A percentile compares a stretch with the other conserved stretches of the same genome.
These are phyloP conservation scores for Amphimedon queenslandica DNA, from an alignment of 37 sponge, comb jelly and placozoan genomes.

Conservation along the genomic window DNA sequence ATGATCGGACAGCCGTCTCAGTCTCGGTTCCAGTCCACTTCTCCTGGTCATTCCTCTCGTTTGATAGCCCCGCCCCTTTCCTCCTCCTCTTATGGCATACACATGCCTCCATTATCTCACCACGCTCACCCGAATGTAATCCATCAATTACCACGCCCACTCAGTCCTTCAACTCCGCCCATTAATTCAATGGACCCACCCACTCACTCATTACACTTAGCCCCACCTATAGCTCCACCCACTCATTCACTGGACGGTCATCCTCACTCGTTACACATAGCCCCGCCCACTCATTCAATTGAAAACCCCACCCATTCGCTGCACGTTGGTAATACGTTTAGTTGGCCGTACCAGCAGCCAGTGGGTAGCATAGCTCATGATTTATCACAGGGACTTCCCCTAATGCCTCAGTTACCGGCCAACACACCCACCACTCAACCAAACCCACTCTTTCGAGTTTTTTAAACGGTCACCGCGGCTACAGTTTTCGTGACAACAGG, in stretches of 20 bases:
- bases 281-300: neutral
- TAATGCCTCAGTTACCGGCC: constrained; percentile 37
- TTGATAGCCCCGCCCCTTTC: too few species aligned
- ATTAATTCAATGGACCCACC: neutral
- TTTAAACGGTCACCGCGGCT: too few species aligned
- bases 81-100: too few species aligned
- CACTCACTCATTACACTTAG: constrained; percentile 32
- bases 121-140: neutral
- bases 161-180: neutral
- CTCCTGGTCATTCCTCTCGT: too few species aligned
- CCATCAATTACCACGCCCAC: constrained; percentile 17
- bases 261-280: constrained; percentile 34
- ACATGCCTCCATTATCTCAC: too few species aligned
- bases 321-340: constrained; percentile 22
- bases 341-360: constrained; percentile 48
- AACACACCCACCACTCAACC: constrained; percentile 32
- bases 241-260: neutral
- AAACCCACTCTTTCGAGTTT: constrained; percentile 44
- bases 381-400: constrained; percentile 17
- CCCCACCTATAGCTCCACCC: too few species aligned
- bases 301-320: constrained; percentile 37
- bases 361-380: constrained; percentile 8
- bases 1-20: too few species aligned
- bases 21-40: too few species aligned
- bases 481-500: too few species aligned